Conservation (phyloP, 2,797 vertebrate genomes). For the Poeciliopsis infans region DNA sequence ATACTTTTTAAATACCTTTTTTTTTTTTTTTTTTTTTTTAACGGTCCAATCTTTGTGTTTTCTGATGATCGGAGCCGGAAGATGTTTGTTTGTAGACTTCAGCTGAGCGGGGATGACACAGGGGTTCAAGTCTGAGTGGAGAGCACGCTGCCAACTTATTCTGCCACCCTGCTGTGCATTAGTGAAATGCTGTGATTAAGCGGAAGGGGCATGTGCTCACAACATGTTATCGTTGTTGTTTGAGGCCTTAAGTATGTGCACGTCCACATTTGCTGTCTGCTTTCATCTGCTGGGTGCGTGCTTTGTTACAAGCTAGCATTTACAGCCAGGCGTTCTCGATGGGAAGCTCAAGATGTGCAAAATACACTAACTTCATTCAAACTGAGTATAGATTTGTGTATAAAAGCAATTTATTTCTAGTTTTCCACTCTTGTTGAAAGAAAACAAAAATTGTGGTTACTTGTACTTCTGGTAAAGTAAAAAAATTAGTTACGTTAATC, state of each 20-base stretch:
- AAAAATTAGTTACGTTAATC: neutral
- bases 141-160: conserved; percentile 43
- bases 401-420: conserved; percentile 11
- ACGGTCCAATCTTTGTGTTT: conserved; percentile 9
- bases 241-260: conserved; percentile 20
- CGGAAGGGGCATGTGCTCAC: conserved; percentile 44
- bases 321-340: conserved; percentile 12
- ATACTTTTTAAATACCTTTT: neutral
- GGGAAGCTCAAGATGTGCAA: conserved; percentile 1
- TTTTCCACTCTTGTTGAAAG: neutral
- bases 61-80: conserved; percentile 20
- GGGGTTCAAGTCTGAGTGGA: conserved; percentile 21
- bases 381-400: neutral
- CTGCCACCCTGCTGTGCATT: conserved; percentile 47
- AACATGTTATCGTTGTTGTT: conserved; percentile 52
- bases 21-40: neutral
- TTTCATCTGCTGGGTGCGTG: conserved; percentile 30
- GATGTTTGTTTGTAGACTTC: conserved; percentile 20
- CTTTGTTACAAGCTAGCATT: conserved; percentile 9
- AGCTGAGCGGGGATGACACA: conserved; percentile 22
- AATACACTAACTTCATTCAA: conserved; percentile 2
- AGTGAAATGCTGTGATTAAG: conserved; percentile 57
- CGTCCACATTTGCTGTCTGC: conserved; percentile 32
- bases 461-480: neutral
- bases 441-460: neutral